These are phyloP conservation scores for Drosophila multiciliata DNA, from an alignment of 2,888 invertebrate genomes.

Conservation along the genomic window DNA sequence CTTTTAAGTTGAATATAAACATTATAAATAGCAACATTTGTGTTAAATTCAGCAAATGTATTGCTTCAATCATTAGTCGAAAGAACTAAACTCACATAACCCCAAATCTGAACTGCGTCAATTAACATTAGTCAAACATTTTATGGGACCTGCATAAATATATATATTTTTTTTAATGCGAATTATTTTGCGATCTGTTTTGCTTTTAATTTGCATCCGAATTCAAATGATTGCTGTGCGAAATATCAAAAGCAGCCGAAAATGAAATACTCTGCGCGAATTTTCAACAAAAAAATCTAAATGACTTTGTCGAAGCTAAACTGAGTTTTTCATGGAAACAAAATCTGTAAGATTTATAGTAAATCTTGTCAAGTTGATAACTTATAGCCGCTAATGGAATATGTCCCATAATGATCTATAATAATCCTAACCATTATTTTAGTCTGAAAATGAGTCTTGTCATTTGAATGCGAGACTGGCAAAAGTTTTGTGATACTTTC, in stretches of 20 bases:
- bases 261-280: conserved; percentile 4
- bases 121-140: conserved; percentile 48
- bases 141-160: conserved; percentile 27
- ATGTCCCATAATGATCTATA: neutral
- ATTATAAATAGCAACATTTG: conserved; percentile 43
- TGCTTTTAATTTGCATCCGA: conserved; percentile 51
- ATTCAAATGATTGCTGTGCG: conserved; percentile 21
- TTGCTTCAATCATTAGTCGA: conserved; percentile 7
- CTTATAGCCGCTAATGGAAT: neutral
- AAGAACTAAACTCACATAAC: conserved; percentile 40
- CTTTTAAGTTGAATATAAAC: conserved; percentile 32
- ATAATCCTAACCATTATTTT: neutral
- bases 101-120: conserved; percentile 32
- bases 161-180: neutral
- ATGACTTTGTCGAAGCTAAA: neutral
- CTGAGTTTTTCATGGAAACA: neutral
- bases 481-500: conserved; percentile 1
- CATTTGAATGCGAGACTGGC: conserved; percentile 3
- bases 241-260: neutral
- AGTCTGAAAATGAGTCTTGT: neutral
- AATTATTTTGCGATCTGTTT: conserved; percentile 52
- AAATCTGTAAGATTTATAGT: neutral
- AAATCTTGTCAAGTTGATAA: neutral
- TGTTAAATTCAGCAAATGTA: conserved; percentile 26
- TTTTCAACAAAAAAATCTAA: neutral